phyloP scores from a whole-genome alignment of 2,113 vertebrate species.

The Holacanthus passer region DNA sequence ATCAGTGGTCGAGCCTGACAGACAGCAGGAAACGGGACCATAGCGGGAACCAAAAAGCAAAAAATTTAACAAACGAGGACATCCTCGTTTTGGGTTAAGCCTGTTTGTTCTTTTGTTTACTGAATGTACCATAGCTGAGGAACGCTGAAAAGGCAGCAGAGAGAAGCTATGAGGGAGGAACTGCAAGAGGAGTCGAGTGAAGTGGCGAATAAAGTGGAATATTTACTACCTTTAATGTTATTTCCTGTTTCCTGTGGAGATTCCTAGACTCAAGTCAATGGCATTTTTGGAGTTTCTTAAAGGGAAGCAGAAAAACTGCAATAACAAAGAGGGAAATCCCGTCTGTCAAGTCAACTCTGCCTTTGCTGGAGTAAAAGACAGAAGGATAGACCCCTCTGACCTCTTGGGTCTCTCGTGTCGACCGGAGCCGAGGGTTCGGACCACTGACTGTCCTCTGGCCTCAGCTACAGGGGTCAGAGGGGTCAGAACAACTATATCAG shows the following conservation, averaged over 20 bases:
- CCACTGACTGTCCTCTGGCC: slow-evolving; percentile 49
- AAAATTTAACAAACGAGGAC: slow-evolving; percentile 31
- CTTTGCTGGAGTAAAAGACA: slow-evolving; percentile 62
- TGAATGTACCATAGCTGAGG: slow-evolving; percentile 80
- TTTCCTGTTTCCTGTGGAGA: slow-evolving; percentile 47
- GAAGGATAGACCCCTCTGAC: slow-evolving; percentile 19
- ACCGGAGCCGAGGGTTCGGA: slow-evolving; percentile 24
- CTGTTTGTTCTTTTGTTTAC: slow-evolving; percentile 74
- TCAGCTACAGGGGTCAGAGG: slow-evolving; percentile 47
- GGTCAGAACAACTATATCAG: slow-evolving; percentile 75
- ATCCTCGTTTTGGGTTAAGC: slow-evolving; percentile 39
- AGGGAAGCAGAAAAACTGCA: slow-evolving; percentile 45
- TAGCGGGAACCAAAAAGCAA: slow-evolving; percentile 65
- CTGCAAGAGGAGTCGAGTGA: not conserved
- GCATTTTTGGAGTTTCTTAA: slow-evolving; percentile 45
- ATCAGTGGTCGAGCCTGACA: slow-evolving; percentile 33
- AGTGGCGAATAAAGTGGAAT: slow-evolving; percentile 26
- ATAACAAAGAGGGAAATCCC: slow-evolving; percentile 11
- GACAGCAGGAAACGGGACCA: slow-evolving; percentile 65
- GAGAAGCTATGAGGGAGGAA: slow-evolving; percentile 33
- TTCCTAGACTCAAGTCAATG: slow-evolving; percentile 16
- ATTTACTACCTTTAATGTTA: slow-evolving; percentile 64
- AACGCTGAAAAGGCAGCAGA: not conserved
- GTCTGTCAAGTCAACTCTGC: slow-evolving; percentile 18
- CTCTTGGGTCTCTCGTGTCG: slow-evolving; percentile 6